These are phyloP conservation scores for Taxidea taxus DNA, from an alignment of 2,113 vertebrate species.

Conservation along the genomic window DNA sequence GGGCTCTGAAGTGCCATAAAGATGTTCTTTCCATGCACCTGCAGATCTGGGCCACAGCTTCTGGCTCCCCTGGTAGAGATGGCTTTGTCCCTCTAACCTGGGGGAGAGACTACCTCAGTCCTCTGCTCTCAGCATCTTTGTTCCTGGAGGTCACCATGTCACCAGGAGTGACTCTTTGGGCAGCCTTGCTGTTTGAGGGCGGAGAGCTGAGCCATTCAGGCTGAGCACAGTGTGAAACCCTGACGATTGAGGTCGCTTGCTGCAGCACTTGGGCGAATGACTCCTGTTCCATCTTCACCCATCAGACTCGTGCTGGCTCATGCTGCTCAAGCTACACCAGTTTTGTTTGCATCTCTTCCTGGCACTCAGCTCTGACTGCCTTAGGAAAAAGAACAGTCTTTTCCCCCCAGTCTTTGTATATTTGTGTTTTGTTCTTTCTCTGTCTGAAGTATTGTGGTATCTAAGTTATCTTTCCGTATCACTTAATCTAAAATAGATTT, in stretches of 20 bases:
- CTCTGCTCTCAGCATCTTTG: not conserved
- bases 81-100: not conserved
- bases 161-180: not conserved
- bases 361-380: not conserved
- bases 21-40: not conserved
- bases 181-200: not conserved
- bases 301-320: rapidly evolving
- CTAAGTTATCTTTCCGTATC: not conserved
- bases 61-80: not conserved
- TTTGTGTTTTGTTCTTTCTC: not conserved
- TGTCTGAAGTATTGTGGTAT: not conserved
- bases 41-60: rapidly evolving
- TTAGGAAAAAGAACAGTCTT: not conserved
- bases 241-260: no score
- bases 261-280: not conserved
- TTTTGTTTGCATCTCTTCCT: not conserved
- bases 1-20: rapidly evolving
- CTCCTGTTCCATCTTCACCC: not conserved
- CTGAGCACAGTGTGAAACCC: not conserved
- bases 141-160: not conserved
- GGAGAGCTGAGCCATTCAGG: not conserved
- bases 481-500: not conserved
- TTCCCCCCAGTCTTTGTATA: not conserved
- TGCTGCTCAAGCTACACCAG: rapidly evolving
- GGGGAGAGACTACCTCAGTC: not conserved